A percentile compares a stretch with the other conserved stretches of the same genome.
Conservation (phyloP, 37 sponge, comb jelly and placozoan species). For the Corticium candelabrum region DNA sequence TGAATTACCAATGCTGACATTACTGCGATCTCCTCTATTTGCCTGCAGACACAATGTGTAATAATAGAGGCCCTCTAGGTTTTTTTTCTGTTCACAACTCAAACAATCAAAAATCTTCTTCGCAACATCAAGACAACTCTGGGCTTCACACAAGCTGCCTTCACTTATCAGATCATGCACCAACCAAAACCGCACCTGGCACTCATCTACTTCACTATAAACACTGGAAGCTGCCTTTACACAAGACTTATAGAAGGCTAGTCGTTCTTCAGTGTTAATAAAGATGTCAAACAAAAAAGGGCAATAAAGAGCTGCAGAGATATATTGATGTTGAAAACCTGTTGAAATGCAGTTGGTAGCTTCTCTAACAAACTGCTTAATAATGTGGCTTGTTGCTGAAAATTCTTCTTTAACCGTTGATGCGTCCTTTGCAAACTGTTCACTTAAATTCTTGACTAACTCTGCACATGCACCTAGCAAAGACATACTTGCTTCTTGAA, state of each 20-base stretch:
- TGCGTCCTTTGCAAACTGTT: background rate
- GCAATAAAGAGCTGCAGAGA: background rate
- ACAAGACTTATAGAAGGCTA: background rate
- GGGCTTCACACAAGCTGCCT: background rate
- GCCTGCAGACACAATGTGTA: background rate
- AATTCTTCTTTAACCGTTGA: background rate
- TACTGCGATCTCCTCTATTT: background rate
- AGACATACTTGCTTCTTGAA: background rate
- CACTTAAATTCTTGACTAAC: background rate
- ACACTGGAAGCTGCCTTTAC: background rate
- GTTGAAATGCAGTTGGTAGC: no score
- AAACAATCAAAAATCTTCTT: background rate
- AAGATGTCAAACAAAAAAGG: background rate
- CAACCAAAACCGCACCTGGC: background rate
- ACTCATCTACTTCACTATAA: background rate
- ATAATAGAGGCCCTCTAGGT: background rate
- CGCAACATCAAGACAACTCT: background rate
- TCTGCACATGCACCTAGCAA: background rate
- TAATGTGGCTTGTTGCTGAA: background rate
- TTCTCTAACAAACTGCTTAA: background rate
- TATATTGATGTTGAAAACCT: no score
- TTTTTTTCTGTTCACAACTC: background rate
- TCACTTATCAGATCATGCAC: background rate
- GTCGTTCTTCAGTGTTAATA: background rate
- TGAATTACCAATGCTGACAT: background rate